Evolutionary conservation across 2,113 vertebrate genomes (phyloP), one percentile per base, ranked within the genome.

Genomic region (Lepisosteus osseus): DNA sequence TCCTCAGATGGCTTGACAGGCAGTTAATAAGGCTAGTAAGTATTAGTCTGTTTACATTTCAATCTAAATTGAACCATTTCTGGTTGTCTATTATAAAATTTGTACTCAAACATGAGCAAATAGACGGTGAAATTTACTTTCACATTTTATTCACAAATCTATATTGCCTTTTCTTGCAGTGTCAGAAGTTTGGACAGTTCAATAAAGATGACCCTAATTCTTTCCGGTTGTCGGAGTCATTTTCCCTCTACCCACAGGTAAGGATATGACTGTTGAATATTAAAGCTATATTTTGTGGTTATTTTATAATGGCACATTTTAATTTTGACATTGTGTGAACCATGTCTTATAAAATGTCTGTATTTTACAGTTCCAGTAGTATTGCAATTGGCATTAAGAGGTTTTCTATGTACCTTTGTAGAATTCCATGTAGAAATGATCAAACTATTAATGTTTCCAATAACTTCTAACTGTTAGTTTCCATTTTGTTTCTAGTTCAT

Each of bases 111-210:
- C 43, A 3, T 61, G 13, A 43, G 17, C 51, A 12, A 45, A 14
- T 29, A 17, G n/a, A 44, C 6, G 7, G 40, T 72, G 9, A 72
- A 2, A 12, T 17, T 59, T 45, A n/a, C 54, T 71, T 63, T 6
- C 55, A 43, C 6, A 43, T 43, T 62, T 13, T 6, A 67, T 7
- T 13, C 55, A 2, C 3, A 2, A 15, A 15, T 29, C 45, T 68
- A 17, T 47, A 2, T 76, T 75, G 76, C 84, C 11, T 64, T 79
- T 78, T 7, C 3, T 80, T 80, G 83, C 86, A 99, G 97, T 99
- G 97, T 90, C 97, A 99, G 90, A 99, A 98, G 79, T 98, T 99
- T 79, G 97, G 97, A 73, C 96, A 99, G 62, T 99, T 96, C 87
- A 97, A 93, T 79, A 99, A 98, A 87, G 97, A 98, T 8, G 97